Evolutionary conservation across 2,888 invertebrate species (phyloP).

Genomic region (Emesis russula): DNA sequence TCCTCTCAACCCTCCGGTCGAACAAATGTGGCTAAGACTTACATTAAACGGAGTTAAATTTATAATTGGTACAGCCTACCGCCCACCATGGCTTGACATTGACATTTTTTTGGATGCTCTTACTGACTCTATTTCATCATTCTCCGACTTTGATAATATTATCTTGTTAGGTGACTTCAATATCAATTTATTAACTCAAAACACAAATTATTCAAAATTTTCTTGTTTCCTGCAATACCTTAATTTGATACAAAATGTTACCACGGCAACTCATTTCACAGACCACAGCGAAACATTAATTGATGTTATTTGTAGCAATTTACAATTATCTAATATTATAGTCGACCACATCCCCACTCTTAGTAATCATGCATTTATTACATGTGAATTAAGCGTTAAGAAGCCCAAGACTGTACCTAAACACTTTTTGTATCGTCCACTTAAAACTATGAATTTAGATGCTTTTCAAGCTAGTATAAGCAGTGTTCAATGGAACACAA

Average conservation of each 20-base stretch:
- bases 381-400: background rate
- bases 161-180: slow-evolving; percentile 40
- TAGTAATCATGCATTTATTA: background rate
- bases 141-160: slow-evolving; percentile 20
- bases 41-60: background rate
- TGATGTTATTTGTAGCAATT: slow-evolving; percentile 66
- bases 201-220: slow-evolving; percentile 31
- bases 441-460: background rate
- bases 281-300: slow-evolving; percentile 65
- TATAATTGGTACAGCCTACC: slow-evolving; percentile 5
- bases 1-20: background rate
- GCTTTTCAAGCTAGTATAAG: background rate
- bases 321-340: slow-evolving; percentile 5
- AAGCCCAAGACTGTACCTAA: background rate
- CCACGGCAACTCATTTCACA: slow-evolving; percentile 62
- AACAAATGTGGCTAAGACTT: slow-evolving; percentile 17
- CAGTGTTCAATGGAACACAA: background rate
- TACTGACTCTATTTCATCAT: slow-evolving; percentile 35
- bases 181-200: slow-evolving; percentile 1
- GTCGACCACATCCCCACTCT: background rate
- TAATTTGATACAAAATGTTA: slow-evolving; percentile 45
- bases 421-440: background rate
- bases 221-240: slow-evolving; percentile 23
- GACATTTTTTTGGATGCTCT: slow-evolving; percentile 9
- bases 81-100: slow-evolving; percentile 23